Evolutionary conservation across 2,888 invertebrate species (phyloP).

Genomic region (Drosophila cyrtoloma): DNA sequence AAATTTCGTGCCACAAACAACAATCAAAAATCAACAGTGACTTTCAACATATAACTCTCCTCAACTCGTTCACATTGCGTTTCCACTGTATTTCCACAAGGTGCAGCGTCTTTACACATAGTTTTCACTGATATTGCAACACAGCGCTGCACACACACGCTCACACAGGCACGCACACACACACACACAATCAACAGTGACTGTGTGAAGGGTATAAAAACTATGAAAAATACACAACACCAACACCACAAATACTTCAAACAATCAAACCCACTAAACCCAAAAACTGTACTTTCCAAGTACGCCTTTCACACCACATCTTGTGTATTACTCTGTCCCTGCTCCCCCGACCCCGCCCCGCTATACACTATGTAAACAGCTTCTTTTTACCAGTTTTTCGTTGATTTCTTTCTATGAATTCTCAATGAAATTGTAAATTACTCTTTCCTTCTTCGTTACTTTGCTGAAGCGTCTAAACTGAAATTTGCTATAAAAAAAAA

Average conservation of each 20-base stretch:
- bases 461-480: slow-evolving; percentile 24
- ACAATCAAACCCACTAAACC: slow-evolving; percentile 13
- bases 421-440: slow-evolving; percentile 26
- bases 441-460: slow-evolving; percentile 15
- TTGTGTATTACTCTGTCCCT: slow-evolving; percentile 22
- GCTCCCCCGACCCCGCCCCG: slow-evolving; percentile 8
- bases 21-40: slow-evolving; percentile 1
- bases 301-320: slow-evolving; percentile 29
- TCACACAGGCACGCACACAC: slow-evolving; percentile 20
- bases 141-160: slow-evolving; percentile 19
- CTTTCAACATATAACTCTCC: slow-evolving; percentile 5
- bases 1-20: slow-evolving; percentile 13
- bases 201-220: slow-evolving; percentile 76
- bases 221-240: slow-evolving; percentile 53
- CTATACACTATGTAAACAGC: slow-evolving; percentile 44
- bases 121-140: slow-evolving; percentile 16
- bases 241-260: slow-evolving; percentile 27
- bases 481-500: slow-evolving; percentile 16
- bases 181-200: slow-evolving; percentile 23
- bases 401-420: slow-evolving; percentile 21
- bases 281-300: slow-evolving; percentile 31
- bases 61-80: slow-evolving; percentile 21
- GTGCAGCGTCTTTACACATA: neutral
- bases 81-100: slow-evolving; percentile 19
- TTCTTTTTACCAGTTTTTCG: slow-evolving; percentile 26